Evolutionary conservation across 2,888 invertebrate species (phyloP).

Genomic region (Pammene aurita): DNA sequence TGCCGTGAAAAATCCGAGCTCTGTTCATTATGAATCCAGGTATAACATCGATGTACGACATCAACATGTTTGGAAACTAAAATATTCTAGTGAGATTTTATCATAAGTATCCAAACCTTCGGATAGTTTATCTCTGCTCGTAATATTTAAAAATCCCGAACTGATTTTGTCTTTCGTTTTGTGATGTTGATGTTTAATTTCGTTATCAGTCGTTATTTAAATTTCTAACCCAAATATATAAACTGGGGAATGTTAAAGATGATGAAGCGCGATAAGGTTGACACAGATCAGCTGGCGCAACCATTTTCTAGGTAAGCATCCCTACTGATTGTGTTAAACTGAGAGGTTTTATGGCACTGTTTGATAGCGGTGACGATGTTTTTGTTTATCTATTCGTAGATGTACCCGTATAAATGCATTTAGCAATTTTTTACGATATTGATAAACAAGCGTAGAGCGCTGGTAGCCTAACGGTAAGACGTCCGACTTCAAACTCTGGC

Average conservation of each 20-base stretch:
- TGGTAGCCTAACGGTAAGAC: too few species aligned
- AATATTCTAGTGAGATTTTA: neutral
- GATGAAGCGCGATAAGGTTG: slow-evolving; percentile 15
- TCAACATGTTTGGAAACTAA: slow-evolving; percentile 2
- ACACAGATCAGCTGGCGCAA: slow-evolving; percentile 4
- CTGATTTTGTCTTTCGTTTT: slow-evolving; percentile 21
- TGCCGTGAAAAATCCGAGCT: too few species aligned
- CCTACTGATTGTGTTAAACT: slow-evolving; percentile 1
- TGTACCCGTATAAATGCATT: neutral
- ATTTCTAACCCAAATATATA: slow-evolving; percentile 13
- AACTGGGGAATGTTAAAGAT: slow-evolving; percentile 28
- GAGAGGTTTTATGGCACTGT: slow-evolving; percentile 1
- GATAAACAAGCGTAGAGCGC: neutral
- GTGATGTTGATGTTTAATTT: slow-evolving; percentile 1
- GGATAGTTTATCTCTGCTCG: slow-evolving; percentile 9
- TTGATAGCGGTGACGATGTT: neutral
- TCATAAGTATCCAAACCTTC: neutral
- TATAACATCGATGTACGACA: neutral
- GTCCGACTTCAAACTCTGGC: too few species aligned
- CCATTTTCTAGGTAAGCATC: slow-evolving; percentile 10
- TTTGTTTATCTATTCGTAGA: neutral
- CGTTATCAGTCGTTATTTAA: slow-evolving; percentile 21
- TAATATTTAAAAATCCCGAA: slow-evolving; percentile 2
- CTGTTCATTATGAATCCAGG: neutral
- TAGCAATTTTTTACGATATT: too few species aligned